Conservation (phyloP, 1,140 invertebrate species). For the Drosophila miranda region DNA sequence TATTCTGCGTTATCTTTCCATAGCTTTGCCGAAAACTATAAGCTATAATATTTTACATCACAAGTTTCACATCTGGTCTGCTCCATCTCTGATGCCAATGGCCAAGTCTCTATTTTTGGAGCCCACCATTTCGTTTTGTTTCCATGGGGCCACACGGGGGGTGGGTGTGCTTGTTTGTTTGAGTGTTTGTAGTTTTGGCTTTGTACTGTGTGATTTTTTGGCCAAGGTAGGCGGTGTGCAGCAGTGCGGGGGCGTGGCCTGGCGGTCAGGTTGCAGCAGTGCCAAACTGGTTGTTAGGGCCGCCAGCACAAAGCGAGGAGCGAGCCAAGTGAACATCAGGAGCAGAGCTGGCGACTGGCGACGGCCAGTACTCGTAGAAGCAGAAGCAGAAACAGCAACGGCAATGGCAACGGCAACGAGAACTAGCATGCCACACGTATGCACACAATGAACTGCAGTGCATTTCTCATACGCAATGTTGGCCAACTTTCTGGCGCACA, state of each 20-base stretch:
- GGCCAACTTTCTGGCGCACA: conserved; percentile 50
- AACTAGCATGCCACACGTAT: conserved; percentile 37
- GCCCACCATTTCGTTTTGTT: conserved; percentile 28
- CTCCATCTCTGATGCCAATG: conserved; percentile 42
- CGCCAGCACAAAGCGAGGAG: conserved; percentile 48
- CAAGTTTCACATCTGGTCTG: not conserved
- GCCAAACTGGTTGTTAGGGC: conserved; percentile 64
- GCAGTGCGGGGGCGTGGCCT: conserved; percentile 19
- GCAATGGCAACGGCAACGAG: conserved; percentile 23
- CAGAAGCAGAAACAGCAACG: conserved; percentile 5
- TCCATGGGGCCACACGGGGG: conserved; percentile 9
- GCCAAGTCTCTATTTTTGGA: conserved; percentile 38
- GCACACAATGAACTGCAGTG: conserved; percentile 54
- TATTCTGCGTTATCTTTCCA: no score
- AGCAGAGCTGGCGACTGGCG: not conserved
- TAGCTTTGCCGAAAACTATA: no score
- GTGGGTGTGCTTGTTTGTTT: conserved; percentile 18
- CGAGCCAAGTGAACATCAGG: conserved; percentile 60
- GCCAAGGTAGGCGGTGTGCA: conserved; percentile 28
- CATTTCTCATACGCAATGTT: conserved; percentile 75
- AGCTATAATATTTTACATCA: not conserved
- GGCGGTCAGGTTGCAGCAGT: conserved; percentile 53
- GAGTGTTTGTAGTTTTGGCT: conserved; percentile 70
- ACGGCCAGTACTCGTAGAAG: not conserved
- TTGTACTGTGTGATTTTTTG: conserved; percentile 75